Evolutionary conservation across 1,140 invertebrate genomes (phyloP).

Genomic region (Drosophila nikananu): DNA sequence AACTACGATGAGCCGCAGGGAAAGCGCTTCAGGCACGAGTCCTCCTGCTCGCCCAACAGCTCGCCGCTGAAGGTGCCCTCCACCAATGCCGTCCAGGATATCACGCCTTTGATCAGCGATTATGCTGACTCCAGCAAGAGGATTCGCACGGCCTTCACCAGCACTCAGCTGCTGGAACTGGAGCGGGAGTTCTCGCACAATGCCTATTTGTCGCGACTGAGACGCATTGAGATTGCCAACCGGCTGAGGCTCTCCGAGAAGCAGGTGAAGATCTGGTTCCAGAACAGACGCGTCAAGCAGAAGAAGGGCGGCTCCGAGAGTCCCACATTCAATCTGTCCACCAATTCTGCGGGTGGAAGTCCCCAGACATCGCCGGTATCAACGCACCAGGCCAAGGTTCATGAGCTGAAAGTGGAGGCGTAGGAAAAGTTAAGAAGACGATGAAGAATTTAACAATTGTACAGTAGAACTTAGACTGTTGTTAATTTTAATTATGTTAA

Average conservation of each 20-base stretch:
- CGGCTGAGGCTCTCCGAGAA: slow-evolving; percentile 95
- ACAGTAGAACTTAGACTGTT: slow-evolving; percentile 39
- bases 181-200: slow-evolving; percentile 96
- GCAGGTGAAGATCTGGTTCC: slow-evolving; percentile 98
- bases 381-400: slow-evolving; percentile 26
- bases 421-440: slow-evolving; percentile 4
- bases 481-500: slow-evolving; percentile 42
- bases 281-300: slow-evolving; percentile 95
- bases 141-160: slow-evolving; percentile 96
- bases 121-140: slow-evolving; percentile 89
- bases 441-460: slow-evolving; percentile 21
- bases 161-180: slow-evolving; percentile 95
- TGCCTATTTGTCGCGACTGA: slow-evolving; percentile 94
- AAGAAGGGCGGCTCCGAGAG: slow-evolving; percentile 91
- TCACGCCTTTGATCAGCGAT: slow-evolving; percentile 86
- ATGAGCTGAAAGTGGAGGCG: slow-evolving; percentile 54
- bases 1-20: slow-evolving; percentile 60
- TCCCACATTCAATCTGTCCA: slow-evolving; percentile 75
- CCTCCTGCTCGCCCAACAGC: slow-evolving; percentile 77
- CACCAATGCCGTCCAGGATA: slow-evolving; percentile 87
- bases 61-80: slow-evolving; percentile 85
- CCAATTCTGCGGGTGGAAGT: slow-evolving; percentile 56
- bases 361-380: slow-evolving; percentile 54
- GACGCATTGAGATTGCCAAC: slow-evolving; percentile 96
- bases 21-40: slow-evolving; percentile 74